phyloP scores from a whole-genome alignment of 2,797 vertebrate species.

The Meda fulgida region DNA sequence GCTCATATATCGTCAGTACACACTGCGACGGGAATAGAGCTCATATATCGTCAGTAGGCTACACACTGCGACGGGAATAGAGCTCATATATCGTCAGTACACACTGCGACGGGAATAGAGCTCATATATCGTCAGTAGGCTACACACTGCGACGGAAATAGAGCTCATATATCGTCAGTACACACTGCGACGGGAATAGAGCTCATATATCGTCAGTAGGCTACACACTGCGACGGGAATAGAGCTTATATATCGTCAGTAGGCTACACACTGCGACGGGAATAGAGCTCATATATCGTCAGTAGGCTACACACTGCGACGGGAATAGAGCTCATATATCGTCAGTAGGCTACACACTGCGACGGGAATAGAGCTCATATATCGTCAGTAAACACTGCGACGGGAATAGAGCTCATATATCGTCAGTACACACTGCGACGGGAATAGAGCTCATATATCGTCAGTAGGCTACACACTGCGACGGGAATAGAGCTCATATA shows the following conservation, averaged over 20 bases:
- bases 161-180: conserved; percentile 19
- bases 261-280: conserved; percentile 16
- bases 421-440: background rate
- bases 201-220: too few species aligned
- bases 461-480: background rate
- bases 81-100: background rate
- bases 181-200: conserved; percentile 51
- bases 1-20: background rate
- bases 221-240: conserved; percentile 43
- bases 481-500: conserved; percentile 55
- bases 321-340: conserved; percentile 57
- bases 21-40: conserved; percentile 52
- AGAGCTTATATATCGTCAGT: conserved; percentile 43
- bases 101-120: conserved; percentile 51
- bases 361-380: conserved; percentile 55
- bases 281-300: conserved; percentile 55
- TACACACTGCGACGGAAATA: conserved; percentile 47
- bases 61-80: conserved; percentile 50
- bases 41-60: too few species aligned
- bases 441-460: conserved; percentile 58
- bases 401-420: conserved; percentile 56
- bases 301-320: background rate
- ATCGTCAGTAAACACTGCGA: background rate
- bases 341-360: background rate
- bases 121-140: too few species aligned